Percentiles rank a stretch among this genome's conserved stretches.
Conservation (phyloP, 2,888 invertebrate species). For the Agonopterix heracliana region DNA sequence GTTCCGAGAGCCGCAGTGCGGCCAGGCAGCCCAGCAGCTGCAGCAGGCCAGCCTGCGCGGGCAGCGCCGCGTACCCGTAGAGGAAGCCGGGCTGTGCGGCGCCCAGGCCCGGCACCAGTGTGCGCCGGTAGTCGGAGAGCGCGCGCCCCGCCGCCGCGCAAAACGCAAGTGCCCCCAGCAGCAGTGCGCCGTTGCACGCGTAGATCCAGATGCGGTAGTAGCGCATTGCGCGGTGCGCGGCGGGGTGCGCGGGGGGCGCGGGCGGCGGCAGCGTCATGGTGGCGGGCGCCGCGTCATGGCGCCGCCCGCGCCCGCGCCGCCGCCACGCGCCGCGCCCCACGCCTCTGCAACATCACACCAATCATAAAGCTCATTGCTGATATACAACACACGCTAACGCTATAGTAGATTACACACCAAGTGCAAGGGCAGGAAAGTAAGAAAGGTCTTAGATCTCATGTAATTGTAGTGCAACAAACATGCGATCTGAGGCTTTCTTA, state of each 20-base stretch:
- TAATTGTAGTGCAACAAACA: too few relatives aligned
- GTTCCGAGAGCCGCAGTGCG: constrained; percentile 86
- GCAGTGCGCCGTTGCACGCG: constrained; percentile 91
- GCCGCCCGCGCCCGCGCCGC: constrained; percentile 75
- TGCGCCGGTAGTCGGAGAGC: constrained; percentile 82
- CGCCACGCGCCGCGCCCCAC: constrained; percentile 75
- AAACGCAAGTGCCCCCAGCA: constrained; percentile 88
- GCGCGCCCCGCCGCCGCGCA: constrained; percentile 85
- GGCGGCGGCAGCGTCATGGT: constrained; percentile 76
- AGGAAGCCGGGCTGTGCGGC: constrained; percentile 88
- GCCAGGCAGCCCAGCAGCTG: constrained; percentile 89
- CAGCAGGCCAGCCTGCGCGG: constrained; percentile 81
- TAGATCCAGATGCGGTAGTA: constrained; percentile 95
- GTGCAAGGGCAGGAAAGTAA: too few relatives aligned
- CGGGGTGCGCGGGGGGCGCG: constrained; percentile 70
- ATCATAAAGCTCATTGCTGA: neutral
- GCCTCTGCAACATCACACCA: constrained; percentile 51
- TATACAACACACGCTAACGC: neutral
- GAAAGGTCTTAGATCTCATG: too few relatives aligned
- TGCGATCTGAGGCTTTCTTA: too few relatives aligned
- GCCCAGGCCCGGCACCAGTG: constrained; percentile 83
- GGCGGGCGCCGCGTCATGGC: constrained; percentile 74
- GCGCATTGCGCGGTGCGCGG: constrained; percentile 80
- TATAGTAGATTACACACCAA: too few relatives aligned
- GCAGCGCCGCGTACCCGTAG: constrained; percentile 88